A percentile compares a stretch with the other conserved stretches of the same genome.
Conservation (phyloP, 1,140 invertebrate genomes). For the Drosophila malerkotliana region DNA sequence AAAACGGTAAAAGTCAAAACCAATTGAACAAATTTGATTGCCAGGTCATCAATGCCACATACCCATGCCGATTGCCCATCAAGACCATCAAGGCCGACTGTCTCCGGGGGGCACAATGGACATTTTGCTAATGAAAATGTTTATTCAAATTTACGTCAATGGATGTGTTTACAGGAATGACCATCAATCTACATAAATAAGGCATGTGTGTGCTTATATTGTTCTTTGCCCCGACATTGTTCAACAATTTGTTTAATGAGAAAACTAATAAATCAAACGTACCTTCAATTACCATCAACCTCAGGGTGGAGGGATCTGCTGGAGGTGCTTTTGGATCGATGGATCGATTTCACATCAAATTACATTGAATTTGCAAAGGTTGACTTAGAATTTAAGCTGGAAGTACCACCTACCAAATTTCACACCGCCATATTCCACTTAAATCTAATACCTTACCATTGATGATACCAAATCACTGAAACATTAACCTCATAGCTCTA, state of each 20-base stretch:
- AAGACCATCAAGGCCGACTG: slow-evolving; percentile 16
- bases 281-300: slow-evolving; percentile 58
- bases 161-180: slow-evolving; percentile 66
- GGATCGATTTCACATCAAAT: slow-evolving; percentile 27
- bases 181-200: slow-evolving; percentile 74
- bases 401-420: too few relatives aligned
- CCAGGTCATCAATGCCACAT: slow-evolving; percentile 36
- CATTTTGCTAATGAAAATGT: slow-evolving; percentile 79
- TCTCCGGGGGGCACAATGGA: slow-evolving; percentile 52
- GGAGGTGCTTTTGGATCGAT: neutral
- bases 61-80: slow-evolving; percentile 8
- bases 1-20: slow-evolving; percentile 28
- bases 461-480: neutral
- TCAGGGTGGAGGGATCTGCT: slow-evolving; percentile 3
- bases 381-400: neutral
- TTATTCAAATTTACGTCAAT: slow-evolving; percentile 80
- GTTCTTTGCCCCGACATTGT: slow-evolving; percentile 53
- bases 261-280: slow-evolving; percentile 78
- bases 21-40: slow-evolving; percentile 73
- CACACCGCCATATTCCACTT: neutral
- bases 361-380: neutral
- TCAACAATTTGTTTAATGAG: slow-evolving; percentile 75
- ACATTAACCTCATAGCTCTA: neutral
- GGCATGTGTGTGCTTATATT: slow-evolving; percentile 21
- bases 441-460: neutral